Base-by-base conservation (phyloP, 1,140 invertebrate species). In the Bombus impatiens region DNA sequence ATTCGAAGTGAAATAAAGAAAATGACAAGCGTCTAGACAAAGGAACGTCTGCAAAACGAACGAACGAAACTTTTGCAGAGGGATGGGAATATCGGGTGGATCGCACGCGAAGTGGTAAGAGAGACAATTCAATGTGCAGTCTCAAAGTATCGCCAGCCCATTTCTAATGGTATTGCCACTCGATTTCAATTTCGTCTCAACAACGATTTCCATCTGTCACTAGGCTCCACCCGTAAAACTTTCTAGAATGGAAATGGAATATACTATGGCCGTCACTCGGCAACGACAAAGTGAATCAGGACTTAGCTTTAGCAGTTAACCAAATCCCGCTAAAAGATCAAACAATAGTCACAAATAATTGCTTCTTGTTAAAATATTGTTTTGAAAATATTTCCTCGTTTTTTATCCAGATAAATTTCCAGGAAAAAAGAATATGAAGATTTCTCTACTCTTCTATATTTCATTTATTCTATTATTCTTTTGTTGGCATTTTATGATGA, bases 91-190 rank as follows among this genome's bases (percentile, higher is more conserved):
- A 67, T 68, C 84, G 71, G 81, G 62, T 76, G 82, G 72, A 62
- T 75, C 35, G 40, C 37, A 42, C 28, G 37, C 35, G 62, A 89
- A 62, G 79, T 59, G 84, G 75, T 68, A 72, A 80, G 72, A 77
- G 70, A 68, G 70, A 89, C 84, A 77, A 89, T 89, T 86, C 62
- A 70, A 86, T 59, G 77, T 77, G 77, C 70, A 80, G 85, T 81
- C 76, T 83, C 70, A 40, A 82, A 89, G 87, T 88, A 79, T 65
- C 37, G 59, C 40, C 80, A 75, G 59, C 70, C 81, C 71, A 37
- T 76, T 70, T 90, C 89, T 90, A 89, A 90, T 89, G 82, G 82
- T 86, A 89, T 90, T 90, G 86, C 89, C 72, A 88, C 88, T 89
- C 88, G 89, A 87, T 90, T 81, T 84, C 88, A 89, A 90, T 90